A percentile compares a stretch with the other conserved stretches of the same genome.
Conservation (phyloP, 2,797 vertebrate species). For the Sebastes cheni region DNA sequence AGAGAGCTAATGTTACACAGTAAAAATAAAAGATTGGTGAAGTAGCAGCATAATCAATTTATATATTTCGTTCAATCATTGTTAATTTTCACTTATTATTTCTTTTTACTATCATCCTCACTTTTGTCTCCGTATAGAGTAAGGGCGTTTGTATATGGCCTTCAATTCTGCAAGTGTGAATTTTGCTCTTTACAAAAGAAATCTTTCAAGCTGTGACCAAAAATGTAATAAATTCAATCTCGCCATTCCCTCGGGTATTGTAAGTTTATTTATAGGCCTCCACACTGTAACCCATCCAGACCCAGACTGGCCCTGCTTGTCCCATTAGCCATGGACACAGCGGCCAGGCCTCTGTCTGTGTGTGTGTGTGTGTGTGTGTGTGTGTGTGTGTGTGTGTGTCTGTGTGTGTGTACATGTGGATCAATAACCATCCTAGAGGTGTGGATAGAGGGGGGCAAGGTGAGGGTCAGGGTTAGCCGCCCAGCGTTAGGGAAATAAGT, state of each 20-base stretch:
- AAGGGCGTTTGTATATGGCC: background rate
- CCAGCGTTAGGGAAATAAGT: conserved; percentile 66
- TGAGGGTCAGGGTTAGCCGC: conserved; percentile 71
- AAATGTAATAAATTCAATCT: conserved; percentile 53
- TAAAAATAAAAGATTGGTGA: background rate
- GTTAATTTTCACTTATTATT: background rate
- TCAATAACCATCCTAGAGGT: conserved; percentile 76
- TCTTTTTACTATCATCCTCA: background rate
- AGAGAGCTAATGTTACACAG: background rate
- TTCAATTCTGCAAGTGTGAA: background rate
- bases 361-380: conserved; percentile 8
- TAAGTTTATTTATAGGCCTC: conserved; percentile 59
- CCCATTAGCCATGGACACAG: conserved; percentile 69
- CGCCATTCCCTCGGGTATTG: conserved; percentile 41
- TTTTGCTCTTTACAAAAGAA: conserved; percentile 26
- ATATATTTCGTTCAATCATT: background rate
- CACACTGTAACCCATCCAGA: conserved; percentile 51
- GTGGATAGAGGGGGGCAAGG: conserved; percentile 64
- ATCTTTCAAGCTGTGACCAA: conserved; percentile 32
- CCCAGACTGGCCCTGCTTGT: conserved; percentile 46
- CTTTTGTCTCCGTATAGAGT: background rate
- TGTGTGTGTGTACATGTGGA: conserved; percentile 43
- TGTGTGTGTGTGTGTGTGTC: conserved; percentile 17
- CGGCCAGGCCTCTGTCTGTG: conserved; percentile 35
- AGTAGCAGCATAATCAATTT: background rate